phyloP scores from a whole-genome alignment of 2,113 vertebrate species.

The Lamprotornis superbus region DNA sequence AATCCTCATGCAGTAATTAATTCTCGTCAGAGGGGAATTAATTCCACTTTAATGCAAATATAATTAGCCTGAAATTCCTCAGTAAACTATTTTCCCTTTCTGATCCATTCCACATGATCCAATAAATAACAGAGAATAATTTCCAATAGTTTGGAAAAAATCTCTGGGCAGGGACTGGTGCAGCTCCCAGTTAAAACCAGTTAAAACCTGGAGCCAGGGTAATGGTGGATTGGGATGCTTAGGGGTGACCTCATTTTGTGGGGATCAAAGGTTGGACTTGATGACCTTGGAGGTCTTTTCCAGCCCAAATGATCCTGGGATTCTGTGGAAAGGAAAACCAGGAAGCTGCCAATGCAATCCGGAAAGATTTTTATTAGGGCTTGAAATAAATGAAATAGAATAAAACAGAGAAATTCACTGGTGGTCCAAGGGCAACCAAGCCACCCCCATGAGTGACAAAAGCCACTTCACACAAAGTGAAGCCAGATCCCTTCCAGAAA shows the following conservation, averaged over 20 bases:
- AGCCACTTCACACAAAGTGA: not conserved
- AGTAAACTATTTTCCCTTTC: not conserved
- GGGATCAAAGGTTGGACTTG: not conserved
- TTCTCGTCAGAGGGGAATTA: not conserved
- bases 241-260: not conserved
- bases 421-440: not conserved
- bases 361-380: not conserved
- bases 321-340: not conserved
- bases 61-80: not conserved
- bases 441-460: fast-evolving
- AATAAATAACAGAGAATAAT: not conserved
- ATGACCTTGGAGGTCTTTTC: not conserved
- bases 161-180: not conserved
- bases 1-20: no score
- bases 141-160: not conserved
- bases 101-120: not conserved
- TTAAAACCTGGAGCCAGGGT: not conserved
- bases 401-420: not conserved
- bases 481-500: not conserved
- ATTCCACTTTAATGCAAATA: not conserved
- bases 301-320: not conserved
- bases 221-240: no score
- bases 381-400: not conserved
- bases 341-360: not conserved
- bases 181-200: not conserved